Evolutionary conservation across 2,797 vertebrate species (phyloP), one percentile per base, ranked within the genome.

Genomic region (Tenualosa ilisha): DNA sequence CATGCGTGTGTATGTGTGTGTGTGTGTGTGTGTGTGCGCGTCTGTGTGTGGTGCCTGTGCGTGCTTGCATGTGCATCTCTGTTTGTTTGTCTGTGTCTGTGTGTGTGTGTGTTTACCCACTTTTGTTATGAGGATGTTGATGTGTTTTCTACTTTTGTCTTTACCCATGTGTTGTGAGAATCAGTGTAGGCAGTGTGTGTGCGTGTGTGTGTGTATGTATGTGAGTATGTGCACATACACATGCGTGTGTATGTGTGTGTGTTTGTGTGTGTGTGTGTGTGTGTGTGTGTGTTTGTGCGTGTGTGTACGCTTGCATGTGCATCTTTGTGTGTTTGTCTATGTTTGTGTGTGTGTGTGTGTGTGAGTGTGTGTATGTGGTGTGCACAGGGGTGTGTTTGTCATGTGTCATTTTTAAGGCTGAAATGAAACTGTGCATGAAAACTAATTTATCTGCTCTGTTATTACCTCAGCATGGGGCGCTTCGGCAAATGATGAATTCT

Each of bases 391-490:
- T 87, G n/a, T 79, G 37, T 79, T 79, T 46, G 40, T 79, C 72
- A 46, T 79, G 72, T 79, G 72, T 46, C 72, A 79, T 79, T 79
- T 79, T 79, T 79, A 87, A 87, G 87, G 79, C 85, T 65, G 26
- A 84, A 86, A 87, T 88, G 84, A 88, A 86, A 86, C 86, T 84
- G 81, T 89, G 85, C 82, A 86, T 84, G 85, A 85, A 88, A 87
- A 86, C 83, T 86, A 88, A 90, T 90, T 90, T 79, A 89, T 89
- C 84, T 86, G 85, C 84, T 81, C 85, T 83, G 86, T 88, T 82
- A 88, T 90, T 90, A 90, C 88, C 87, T 68, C 89, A 88, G 87
- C 88, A 87, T 86, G 89, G 86, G 89, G 86, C 84, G 85, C 87
- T 86, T 85, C 86, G 83, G 88, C 83, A 86, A 86, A 86, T 20